These are phyloP conservation scores for Torymus aiolomorphi DNA, from an alignment of 2,888 invertebrate species.

Conservation along the genomic window DNA sequence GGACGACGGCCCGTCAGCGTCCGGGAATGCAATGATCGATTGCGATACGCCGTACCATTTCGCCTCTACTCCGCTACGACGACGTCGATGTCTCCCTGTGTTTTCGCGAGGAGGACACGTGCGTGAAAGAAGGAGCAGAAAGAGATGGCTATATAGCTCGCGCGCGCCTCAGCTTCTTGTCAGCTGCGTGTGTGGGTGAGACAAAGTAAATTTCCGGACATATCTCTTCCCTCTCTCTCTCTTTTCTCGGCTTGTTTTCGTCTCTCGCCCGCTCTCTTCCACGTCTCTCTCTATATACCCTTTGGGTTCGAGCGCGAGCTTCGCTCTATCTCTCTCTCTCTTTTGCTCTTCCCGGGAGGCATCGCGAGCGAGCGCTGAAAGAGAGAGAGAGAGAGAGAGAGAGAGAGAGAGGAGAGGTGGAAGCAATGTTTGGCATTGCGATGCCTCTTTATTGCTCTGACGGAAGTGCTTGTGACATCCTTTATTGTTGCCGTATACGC, in stretches of 20 bases:
- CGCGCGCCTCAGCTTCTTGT: slow-evolving; percentile 41
- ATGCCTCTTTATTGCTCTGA: slow-evolving; percentile 62
- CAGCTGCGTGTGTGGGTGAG: slow-evolving; percentile 56
- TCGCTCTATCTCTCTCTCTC: slow-evolving; percentile 1
- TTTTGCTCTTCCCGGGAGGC: slow-evolving; percentile 33
- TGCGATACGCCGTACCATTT: slow-evolving; percentile 24
- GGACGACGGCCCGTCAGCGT: not conserved
- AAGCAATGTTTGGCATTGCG: slow-evolving; percentile 60
- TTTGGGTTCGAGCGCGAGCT: not conserved
- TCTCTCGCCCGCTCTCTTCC: slow-evolving; percentile 40
- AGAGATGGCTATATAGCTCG: not conserved
- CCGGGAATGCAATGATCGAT: slow-evolving; percentile 32
- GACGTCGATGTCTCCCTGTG: not conserved
- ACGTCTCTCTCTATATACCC: slow-evolving; percentile 14
- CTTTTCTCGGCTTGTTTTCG: slow-evolving; percentile 43
- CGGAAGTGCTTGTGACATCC: slow-evolving; percentile 63
- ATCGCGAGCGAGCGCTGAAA: slow-evolving; percentile 10
- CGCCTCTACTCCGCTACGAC: not conserved
- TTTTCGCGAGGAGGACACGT: slow-evolving; percentile 6
- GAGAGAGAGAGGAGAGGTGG: not conserved
- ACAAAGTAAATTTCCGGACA: slow-evolving; percentile 62
- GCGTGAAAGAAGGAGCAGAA: not conserved
- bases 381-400: not conserved
- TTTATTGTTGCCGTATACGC: slow-evolving; percentile 60
- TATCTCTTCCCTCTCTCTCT: slow-evolving; percentile 21